Evolutionary conservation across 1,140 invertebrate genomes (phyloP), one percentile per base, ranked within the genome.

Genomic region (Euborellia annulipes): DNA sequence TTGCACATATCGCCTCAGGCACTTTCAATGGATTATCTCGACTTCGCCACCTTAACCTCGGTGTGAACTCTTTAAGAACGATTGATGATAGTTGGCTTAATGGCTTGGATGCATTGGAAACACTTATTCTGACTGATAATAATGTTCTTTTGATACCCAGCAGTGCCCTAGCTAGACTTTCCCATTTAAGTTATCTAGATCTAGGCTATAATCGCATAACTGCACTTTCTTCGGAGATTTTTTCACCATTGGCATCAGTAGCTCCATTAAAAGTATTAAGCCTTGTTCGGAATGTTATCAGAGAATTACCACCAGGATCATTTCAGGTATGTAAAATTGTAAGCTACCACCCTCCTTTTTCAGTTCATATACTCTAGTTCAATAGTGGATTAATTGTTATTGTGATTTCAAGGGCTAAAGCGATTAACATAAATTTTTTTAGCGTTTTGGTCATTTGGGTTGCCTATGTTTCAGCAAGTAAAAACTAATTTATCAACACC

Each of bases 151-250:
- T 86, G 2, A 77, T 91, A 22, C 88, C 88, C 1, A 78, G 80
- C 1, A 75, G 78, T 14, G 83, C 85, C 7, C 62, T 92, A 3
- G 75, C 75, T 16, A 70, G 79, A 4, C 59, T 92, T 17, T 78
- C 79, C 0, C 74, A 73, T n/a, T 62, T 94, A 2, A 71, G 70
- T 11, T 73, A 74, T 16, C 67, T 93, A 0, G 77, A 82, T 54
- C 59, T 92, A 50, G 83, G 87, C 49, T 90, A 79, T 58, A 94
- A 94, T 61, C 69, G 87, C 50, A 82, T 94, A 4, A 82, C 84
- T 0, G 86, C 85, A 2, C 60, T 93, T 4, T 86, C 85, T 0
- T 72, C 71, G n/a, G 82, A 85, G 50, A 76, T 85, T 41, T 63
- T 87, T 7, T 65, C 72, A 44, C n/a, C n/a, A n/a, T n/a, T n/a